Conservation (phyloP, 2,797 vertebrate species). For the Micromesistius poutassou region DNA sequence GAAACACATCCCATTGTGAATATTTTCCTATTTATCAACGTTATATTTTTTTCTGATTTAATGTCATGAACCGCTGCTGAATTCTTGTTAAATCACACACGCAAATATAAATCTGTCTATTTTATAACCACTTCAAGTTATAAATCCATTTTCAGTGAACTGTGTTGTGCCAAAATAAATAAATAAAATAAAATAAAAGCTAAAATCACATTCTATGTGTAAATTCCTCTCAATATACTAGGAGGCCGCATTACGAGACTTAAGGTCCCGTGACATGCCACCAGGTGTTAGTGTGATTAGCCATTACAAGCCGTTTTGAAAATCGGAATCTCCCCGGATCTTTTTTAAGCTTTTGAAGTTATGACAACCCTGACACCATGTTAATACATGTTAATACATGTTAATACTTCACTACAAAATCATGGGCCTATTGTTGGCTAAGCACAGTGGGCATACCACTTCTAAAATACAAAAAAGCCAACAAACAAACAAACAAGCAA, state of each 20-base stretch:
- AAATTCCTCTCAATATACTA: background rate
- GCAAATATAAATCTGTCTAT: background rate
- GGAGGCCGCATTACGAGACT: background rate
- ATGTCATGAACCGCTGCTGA: background rate
- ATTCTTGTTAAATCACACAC: background rate
- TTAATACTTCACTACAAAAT: too few species aligned
- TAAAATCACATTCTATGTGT: conserved; percentile 37
- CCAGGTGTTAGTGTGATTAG: too few species aligned
- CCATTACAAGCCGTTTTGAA: too few species aligned
- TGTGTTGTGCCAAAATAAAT: conserved; percentile 33
- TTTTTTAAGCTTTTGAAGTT: too few species aligned
- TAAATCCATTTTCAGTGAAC: conserved; percentile 25
- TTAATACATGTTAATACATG: too few species aligned
- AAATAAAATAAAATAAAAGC: conserved; percentile 26
- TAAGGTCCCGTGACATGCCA: too few species aligned
- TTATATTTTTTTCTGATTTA: background rate
- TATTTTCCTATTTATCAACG: conserved; percentile 15
- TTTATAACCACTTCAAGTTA: background rate
- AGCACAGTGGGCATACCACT: too few species aligned
- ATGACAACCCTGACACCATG: too few species aligned
- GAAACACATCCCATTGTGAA: conserved; percentile 6
- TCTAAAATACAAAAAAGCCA: too few species aligned
- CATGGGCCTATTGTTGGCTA: too few species aligned
- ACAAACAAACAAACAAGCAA: too few species aligned
- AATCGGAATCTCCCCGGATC: too few species aligned